Evolutionary conservation across 2,113 vertebrate species (phyloP), one percentile per base, ranked within the genome.

Genomic region (Tricholaema leucomelas): DNA sequence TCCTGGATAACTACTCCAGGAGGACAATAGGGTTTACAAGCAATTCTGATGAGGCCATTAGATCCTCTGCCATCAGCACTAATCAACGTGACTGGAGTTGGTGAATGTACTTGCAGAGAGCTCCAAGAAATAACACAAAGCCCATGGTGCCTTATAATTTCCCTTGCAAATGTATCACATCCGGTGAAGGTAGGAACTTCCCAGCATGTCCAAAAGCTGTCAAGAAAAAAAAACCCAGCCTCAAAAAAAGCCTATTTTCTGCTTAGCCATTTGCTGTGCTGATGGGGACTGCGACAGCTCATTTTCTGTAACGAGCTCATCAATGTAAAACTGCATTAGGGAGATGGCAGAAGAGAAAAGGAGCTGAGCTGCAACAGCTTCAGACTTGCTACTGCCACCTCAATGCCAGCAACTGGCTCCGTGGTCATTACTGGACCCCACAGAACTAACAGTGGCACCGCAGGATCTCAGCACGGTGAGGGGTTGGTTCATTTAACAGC

Each of bases 11-110:
- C 74, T 25, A 9, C 71, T 92, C 81, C 82, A 69, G 81, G 7
- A 91, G 91, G 91, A 93, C 87, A 92, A 88, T 66, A 2, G 67
- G 40, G 67, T 90, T 91, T 91, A 86, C 88, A 92, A 92, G 90
- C 69, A 90, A 23, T 91, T 88, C 86, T 91, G 91, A 90, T 82
- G 93, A 76, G 64, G 81, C 84, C 11, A 4, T 87, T 87, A 77
- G 87, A 52, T 66, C 36, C 67, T 24, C 65, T 52, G 54, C 78
- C 83, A 52, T 80, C 87, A 74, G 87, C 4, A 15, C 80, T 81
- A 38, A 87, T 89, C 85, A 91, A 46, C 79, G 5, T 5, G 14
- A 84, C 81, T 12, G n/a, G 65, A 80, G 70, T 7, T 90, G 54
- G 3, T 74, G 90, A 81, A 69, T 81, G 19, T 12, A n/a, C 66